Base-by-base conservation (phyloP, 2,888 invertebrate species). In the Polymixis flavicincta region DNA sequence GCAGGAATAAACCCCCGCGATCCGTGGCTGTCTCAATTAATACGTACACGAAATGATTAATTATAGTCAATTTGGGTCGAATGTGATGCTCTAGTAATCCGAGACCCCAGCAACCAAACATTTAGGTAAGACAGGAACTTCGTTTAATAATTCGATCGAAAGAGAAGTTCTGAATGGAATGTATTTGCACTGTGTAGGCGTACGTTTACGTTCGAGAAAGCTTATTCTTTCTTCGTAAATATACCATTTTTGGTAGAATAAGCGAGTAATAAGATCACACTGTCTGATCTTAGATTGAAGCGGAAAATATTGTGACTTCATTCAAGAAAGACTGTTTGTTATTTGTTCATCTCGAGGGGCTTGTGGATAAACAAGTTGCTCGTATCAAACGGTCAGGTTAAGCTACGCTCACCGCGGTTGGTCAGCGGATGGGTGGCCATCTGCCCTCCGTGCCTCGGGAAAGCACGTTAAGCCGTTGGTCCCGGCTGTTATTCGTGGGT, bases 31-130 rank as follows among this genome's bases (percentile, higher is more conserved):
- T 81, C 79, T 80, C 78, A 80, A 83, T 85, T 92, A 85, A 86
- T 89, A 88, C 86, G 84, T 84, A 92, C 89, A 91, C 88, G 87
- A 91, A 91, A 93, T 94, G 92, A 94, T 94, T 94, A 93, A 95
- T 94, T 93, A 93, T 92, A 89, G 89, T 89, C 90, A 88, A 94
- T 94, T 92, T 89, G 87, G 93, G 92, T 90, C 91, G 91, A 90
- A 90, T 91, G 91, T 90, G 92, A 92, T 89, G 90, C 88, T 82
- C 87, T 88, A 89, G 89, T 91, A 90, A 93, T 88, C 87, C 82
- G 83, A 87, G 87, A 83, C 80, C 84, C 84, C 85, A 84, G 71
- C 59, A 67, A 60, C 83, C 80, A 76, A 90, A 89, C 85, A 89
- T 89, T 89, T 85, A 73, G 87, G 85, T 83, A 85, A 76, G 80